Percentiles rank a stretch among this genome's conserved stretches.
Evolutionary conservation across 2,797 vertebrate genomes (phyloP).

Genomic region (Arnoldichthys spilopterus): DNA sequence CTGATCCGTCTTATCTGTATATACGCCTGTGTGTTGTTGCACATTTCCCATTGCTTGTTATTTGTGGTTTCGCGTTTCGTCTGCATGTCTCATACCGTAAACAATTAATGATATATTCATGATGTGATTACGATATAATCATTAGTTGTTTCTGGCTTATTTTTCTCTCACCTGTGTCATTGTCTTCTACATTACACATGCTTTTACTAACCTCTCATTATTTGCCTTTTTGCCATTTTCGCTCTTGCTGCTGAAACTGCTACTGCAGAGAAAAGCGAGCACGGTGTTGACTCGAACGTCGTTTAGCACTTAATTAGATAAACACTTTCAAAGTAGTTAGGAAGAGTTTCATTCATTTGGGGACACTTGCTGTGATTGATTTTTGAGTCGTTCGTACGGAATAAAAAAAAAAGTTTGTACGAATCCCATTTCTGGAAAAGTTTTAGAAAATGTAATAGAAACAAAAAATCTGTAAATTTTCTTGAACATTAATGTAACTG

Average conservation of each 20-base stretch:
- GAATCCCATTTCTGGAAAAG: too few species aligned
- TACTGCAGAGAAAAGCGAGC: neutral
- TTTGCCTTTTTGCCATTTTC: conserved; percentile 1
- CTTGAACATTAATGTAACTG: too few species aligned
- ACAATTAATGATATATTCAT: neutral
- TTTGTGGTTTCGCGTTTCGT: conserved; percentile 50
- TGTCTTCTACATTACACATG: conserved; percentile 6
- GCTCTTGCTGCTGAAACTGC: conserved; percentile 6
- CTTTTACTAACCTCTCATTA: conserved; percentile 23
- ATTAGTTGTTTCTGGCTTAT: neutral
- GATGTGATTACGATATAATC: too few species aligned
- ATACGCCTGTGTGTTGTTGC: conserved; percentile 46
- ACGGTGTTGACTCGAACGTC: neutral
- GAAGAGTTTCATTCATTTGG: neutral
- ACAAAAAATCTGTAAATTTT: too few species aligned
- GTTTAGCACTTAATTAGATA: neutral
- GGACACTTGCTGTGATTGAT: neutral
- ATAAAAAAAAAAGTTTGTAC: too few species aligned
- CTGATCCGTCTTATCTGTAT: conserved; percentile 30
- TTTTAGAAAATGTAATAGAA: too few species aligned
- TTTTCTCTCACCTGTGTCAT: neutral
- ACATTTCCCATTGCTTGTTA: conserved; percentile 11
- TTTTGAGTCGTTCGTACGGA: neutral
- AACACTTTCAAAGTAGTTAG: too few species aligned
- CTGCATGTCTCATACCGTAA: conserved; percentile 24